These are phyloP conservation scores for Harpalus rufipes DNA, from an alignment of 2,888 invertebrate species.

Conservation along the genomic window DNA sequence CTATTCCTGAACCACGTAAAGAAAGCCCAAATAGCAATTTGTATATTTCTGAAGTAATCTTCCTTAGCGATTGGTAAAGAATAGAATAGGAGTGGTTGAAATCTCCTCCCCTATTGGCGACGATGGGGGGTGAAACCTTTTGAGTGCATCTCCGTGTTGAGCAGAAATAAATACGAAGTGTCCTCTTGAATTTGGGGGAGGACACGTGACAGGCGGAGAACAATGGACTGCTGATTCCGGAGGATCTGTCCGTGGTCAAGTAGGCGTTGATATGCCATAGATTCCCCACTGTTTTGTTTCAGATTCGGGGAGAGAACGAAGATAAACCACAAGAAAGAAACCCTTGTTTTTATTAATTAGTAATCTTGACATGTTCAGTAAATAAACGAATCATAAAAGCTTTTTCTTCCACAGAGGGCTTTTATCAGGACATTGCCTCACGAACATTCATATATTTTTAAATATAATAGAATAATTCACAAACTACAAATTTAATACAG, in stretches of 20 bases:
- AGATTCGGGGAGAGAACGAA: neutral
- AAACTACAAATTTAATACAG: too few relatives aligned
- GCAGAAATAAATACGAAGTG: conserved; percentile 47
- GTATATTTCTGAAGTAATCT: too few relatives aligned
- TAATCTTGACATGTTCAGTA: too few relatives aligned
- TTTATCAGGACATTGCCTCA: too few relatives aligned
- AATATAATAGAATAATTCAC: too few relatives aligned
- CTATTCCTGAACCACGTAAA: too few relatives aligned
- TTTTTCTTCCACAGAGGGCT: too few relatives aligned
- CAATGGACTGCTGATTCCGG: conserved; percentile 17
- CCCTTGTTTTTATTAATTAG: too few relatives aligned
- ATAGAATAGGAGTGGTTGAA: neutral
- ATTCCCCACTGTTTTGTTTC: neutral
- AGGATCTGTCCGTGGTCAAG: conserved; percentile 29
- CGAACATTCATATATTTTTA: too few relatives aligned
- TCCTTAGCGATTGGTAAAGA: too few relatives aligned
- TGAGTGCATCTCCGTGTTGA: conserved; percentile 47
- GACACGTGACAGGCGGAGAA: conserved; percentile 29
- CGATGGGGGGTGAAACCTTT: neutral
- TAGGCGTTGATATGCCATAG: neutral
- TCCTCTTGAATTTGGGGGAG: conserved; percentile 36
- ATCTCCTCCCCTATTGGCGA: neutral
- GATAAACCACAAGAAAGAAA: neutral
- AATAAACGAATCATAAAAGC: too few relatives aligned
- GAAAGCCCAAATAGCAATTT: too few relatives aligned